These are phyloP conservation scores for Callitettix versicolor DNA, from an alignment of 1,140 invertebrate genomes.

Conservation along the genomic window DNA sequence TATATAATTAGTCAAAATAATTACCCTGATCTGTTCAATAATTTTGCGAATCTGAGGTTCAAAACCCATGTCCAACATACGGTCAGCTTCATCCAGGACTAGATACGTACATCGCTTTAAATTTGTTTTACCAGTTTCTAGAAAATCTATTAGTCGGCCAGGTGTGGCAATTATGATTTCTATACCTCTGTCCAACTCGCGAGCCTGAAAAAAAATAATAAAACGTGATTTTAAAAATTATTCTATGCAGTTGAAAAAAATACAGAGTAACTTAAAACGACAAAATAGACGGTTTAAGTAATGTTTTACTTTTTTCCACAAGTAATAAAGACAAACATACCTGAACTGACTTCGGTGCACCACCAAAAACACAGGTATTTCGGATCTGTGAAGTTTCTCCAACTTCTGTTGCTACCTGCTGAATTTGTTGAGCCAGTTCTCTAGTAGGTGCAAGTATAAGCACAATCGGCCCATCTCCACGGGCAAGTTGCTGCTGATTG, in stretches of 20 bases:
- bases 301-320: neutral
- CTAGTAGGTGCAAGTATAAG: constrained; percentile 70
- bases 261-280: neutral
- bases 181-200: constrained; percentile 67
- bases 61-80: constrained; percentile 96
- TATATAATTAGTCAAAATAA: no score
- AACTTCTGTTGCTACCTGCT: constrained; percentile 79
- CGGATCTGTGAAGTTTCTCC: constrained; percentile 58
- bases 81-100: constrained; percentile 88
- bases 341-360: constrained; percentile 61
- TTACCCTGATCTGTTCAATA: constrained; percentile 73
- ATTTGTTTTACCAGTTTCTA: constrained; percentile 78
- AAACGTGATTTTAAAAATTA: neutral
- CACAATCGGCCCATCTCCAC: constrained; percentile 63
- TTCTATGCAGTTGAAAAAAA: no score
- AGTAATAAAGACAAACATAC: constrained; percentile 14
- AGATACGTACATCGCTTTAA: constrained; percentile 74
- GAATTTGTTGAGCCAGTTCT: constrained; percentile 74
- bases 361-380: constrained; percentile 83
- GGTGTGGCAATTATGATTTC: constrained; percentile 82
- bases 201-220: constrained; percentile 40
- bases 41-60: constrained; percentile 93
- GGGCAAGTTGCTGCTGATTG: constrained; percentile 50
- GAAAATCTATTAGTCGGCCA: constrained; percentile 79
- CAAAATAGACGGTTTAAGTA: neutral